Percentiles rank a stretch among this genome's conserved stretches.
phyloP scores from a whole-genome alignment of 2,797 vertebrate genomes.

The Halcyon chelicuti region DNA sequence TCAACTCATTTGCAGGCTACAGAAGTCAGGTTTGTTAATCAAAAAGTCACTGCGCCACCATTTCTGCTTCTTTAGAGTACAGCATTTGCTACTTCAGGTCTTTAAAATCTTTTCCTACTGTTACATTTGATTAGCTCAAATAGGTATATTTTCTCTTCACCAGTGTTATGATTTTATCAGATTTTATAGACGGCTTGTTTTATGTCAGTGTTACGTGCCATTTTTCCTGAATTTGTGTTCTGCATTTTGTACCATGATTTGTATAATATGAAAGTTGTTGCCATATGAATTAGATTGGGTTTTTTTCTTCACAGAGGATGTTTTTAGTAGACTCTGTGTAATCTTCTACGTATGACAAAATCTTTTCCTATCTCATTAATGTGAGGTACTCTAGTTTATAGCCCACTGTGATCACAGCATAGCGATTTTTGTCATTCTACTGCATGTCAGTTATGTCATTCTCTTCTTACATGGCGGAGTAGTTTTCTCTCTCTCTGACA shows the following conservation, averaged over 20 bases:
- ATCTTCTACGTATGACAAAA: conserved; percentile 4
- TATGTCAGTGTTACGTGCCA: rapidly evolving
- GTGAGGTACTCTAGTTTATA: not conserved
- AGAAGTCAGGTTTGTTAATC: not conserved
- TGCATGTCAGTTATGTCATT: not conserved
- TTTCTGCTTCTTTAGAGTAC: not conserved
- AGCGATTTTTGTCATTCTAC: not conserved
- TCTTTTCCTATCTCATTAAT: conserved; percentile 5
- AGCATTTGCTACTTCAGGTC: not conserved
- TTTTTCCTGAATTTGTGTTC: not conserved
- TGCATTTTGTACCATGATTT: not conserved
- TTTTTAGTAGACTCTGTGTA: not conserved
- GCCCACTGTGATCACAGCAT: not conserved
- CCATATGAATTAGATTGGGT: not conserved
- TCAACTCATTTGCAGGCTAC: not conserved
- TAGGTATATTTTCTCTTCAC: not conserved
- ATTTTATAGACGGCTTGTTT: not conserved
- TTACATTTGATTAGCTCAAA: not conserved
- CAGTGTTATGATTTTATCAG: not conserved
- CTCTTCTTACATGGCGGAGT: not conserved
- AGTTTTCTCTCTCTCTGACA: not conserved
- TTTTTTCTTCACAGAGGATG: not conserved
- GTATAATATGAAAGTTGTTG: not conserved
- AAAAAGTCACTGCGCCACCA: not conserved
- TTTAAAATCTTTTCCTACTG: not conserved